Conservation (phyloP, 2,113 vertebrate genomes). For the Seriola rivoliana region DNA sequence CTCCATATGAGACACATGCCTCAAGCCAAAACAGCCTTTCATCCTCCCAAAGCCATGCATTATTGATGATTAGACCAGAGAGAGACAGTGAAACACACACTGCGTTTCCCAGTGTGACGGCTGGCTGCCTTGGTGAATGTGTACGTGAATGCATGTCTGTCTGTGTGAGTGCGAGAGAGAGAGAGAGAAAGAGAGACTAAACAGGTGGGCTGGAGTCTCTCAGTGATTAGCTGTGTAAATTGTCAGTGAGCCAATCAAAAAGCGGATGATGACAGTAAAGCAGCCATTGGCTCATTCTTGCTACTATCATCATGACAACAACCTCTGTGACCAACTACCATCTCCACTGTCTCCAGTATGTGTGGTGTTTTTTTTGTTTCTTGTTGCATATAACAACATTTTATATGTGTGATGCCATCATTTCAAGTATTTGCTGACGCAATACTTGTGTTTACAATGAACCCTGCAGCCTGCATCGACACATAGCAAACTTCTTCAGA, state of each 20-base stretch:
- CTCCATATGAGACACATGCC: constrained; percentile 78
- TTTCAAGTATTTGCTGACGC: constrained; percentile 77
- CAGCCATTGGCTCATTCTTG: constrained; percentile 66
- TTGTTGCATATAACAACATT: constrained; percentile 68
- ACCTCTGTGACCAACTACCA: constrained; percentile 53
- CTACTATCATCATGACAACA: constrained; percentile 70
- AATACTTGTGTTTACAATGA: constrained; percentile 77
- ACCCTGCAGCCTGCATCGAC: constrained; percentile 62
- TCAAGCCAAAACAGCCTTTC: constrained; percentile 83
- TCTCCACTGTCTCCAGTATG: constrained; percentile 50
- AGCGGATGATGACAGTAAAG: constrained; percentile 59
- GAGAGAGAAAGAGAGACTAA: constrained; percentile 22
- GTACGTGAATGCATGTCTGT: constrained; percentile 16
- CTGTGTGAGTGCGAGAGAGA: background rate
- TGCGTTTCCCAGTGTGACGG: constrained; percentile 68
- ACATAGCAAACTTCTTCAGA: constrained; percentile 63
- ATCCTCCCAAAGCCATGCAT: constrained; percentile 80
- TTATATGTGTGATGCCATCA: constrained; percentile 74
- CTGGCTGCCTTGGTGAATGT: constrained; percentile 42
- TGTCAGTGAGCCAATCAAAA: constrained; percentile 71
- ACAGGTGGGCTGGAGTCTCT: constrained; percentile 68
- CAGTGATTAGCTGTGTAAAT: constrained; percentile 68
- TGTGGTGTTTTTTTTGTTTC: constrained; percentile 33
- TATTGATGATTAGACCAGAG: constrained; percentile 81
- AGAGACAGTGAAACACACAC: constrained; percentile 76